Evolutionary conservation across 2,888 invertebrate species (phyloP).

Genomic region (Meloe dianella): DNA sequence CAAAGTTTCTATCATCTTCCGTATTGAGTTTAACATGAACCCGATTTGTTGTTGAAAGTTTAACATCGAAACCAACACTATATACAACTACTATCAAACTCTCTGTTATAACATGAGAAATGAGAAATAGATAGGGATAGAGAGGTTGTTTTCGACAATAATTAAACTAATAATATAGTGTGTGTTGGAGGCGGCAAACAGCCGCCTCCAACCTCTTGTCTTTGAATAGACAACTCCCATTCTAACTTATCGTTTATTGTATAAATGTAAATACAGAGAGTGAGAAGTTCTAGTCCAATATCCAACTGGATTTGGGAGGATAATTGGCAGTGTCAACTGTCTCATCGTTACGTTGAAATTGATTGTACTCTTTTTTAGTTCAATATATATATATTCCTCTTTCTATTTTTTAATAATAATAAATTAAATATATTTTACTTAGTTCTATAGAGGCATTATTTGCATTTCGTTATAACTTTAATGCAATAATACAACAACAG

Average conservation of each 20-base stretch:
- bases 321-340: neutral
- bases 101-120: neutral
- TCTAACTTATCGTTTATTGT: neutral
- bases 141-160: neutral
- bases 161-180: slow-evolving; percentile 12
- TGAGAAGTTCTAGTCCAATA: neutral
- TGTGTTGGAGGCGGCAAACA: neutral
- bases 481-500: neutral
- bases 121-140: neutral
- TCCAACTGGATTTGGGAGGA: neutral
- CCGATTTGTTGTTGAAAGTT: slow-evolving; percentile 10
- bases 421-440: neutral
- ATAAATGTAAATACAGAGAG: neutral
- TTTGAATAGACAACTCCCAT: neutral
- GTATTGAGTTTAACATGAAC: slow-evolving; percentile 8
- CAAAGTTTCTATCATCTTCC: slow-evolving; percentile 7
- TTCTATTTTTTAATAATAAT: neutral
- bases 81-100: neutral
- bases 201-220: neutral
- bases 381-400: no score
- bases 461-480: slow-evolving; percentile 9
- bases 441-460: neutral
- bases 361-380: neutral
- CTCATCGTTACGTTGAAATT: neutral
- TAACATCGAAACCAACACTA: neutral